Conservation (phyloP, 1,140 invertebrate species). For the Macrobrachium nipponense region DNA sequence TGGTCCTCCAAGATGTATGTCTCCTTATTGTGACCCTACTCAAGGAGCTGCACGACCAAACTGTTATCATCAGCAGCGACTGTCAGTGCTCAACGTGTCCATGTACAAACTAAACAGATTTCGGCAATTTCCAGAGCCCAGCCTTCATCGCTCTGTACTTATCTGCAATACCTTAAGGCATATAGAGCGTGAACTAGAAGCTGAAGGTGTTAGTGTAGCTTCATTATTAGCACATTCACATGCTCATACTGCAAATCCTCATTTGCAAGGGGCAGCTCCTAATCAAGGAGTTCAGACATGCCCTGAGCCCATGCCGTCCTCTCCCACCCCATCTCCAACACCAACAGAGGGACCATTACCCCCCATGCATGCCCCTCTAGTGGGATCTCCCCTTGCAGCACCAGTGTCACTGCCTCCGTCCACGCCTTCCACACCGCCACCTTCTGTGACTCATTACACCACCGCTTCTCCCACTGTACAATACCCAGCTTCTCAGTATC, state of each 20-base stretch:
- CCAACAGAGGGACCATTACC: slow-evolving; percentile 56
- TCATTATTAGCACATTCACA: slow-evolving; percentile 59
- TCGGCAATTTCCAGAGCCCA: slow-evolving; percentile 88
- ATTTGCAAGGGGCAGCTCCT: slow-evolving; percentile 35
- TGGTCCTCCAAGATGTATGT: slow-evolving; percentile 67
- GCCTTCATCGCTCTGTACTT: slow-evolving; percentile 89
- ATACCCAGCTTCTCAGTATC: slow-evolving; percentile 57
- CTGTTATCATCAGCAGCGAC: slow-evolving; percentile 85
- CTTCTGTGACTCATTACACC: slow-evolving; percentile 59
- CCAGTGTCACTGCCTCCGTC: slow-evolving; percentile 68
- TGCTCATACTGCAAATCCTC: slow-evolving; percentile 48
- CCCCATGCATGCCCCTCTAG: slow-evolving; percentile 59
- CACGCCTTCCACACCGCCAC: slow-evolving; percentile 54
- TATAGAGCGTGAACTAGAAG: slow-evolving; percentile 90
- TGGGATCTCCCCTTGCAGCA: slow-evolving; percentile 49
- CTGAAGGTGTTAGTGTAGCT: slow-evolving; percentile 73
- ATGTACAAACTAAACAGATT: slow-evolving; percentile 92
- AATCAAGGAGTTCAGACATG: slow-evolving; percentile 44
- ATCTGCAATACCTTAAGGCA: slow-evolving; percentile 93
- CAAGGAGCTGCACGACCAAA: slow-evolving; percentile 64
- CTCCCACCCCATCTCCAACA: slow-evolving; percentile 61
- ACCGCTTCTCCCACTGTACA: slow-evolving; percentile 35
- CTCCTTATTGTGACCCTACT: slow-evolving; percentile 72
- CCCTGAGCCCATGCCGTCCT: slow-evolving; percentile 60
- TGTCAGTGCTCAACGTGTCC: slow-evolving; percentile 91